A percentile compares a stretch with the other conserved stretches of the same genome.
Evolutionary conservation across 2,113 vertebrate species (phyloP).

Genomic region (Ifrita kowaldi): DNA sequence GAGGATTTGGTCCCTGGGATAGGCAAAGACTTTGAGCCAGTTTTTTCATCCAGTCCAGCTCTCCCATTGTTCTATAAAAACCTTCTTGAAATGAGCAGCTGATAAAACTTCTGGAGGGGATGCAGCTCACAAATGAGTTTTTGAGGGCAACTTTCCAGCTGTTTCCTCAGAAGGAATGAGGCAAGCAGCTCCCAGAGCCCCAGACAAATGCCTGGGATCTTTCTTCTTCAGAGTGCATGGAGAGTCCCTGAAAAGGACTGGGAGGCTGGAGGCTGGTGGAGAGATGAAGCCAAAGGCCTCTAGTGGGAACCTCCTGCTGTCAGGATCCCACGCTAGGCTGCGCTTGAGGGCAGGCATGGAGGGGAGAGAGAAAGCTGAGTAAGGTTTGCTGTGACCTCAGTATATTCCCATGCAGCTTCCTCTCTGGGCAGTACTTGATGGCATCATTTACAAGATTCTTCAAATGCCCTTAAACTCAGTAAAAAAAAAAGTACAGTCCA

Average conservation of each 20-base stretch:
- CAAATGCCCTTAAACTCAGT: not conserved
- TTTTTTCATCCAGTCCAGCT: not conserved
- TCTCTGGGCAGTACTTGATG: not conserved
- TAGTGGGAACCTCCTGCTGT: slow-evolving; percentile 58
- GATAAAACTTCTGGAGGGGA: slow-evolving; percentile 32
- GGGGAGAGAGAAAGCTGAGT: not conserved
- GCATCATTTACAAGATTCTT: not conserved
- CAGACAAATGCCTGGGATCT: slow-evolving; percentile 43
- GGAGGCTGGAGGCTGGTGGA: not conserved
- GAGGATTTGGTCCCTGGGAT: not conserved
- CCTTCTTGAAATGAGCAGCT: slow-evolving; percentile 10
- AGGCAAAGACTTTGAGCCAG: not conserved
- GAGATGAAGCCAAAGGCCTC: slow-evolving; percentile 32
- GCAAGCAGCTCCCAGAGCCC: not conserved
- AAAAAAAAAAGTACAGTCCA: not conserved
- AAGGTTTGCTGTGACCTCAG: not conserved
- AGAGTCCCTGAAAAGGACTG: slow-evolving; percentile 28
- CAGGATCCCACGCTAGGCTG: slow-evolving; percentile 51
- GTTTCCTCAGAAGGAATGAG: slow-evolving; percentile 38
- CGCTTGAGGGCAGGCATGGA: not conserved
- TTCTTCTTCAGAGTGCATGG: not conserved
- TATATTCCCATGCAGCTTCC: slow-evolving; percentile 14
- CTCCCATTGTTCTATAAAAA: not conserved
- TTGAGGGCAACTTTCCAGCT: slow-evolving; percentile 49
- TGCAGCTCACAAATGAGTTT: slow-evolving; percentile 2